phyloP scores from a whole-genome alignment of 1,140 invertebrate genomes.

The Ephestia elutella region DNA sequence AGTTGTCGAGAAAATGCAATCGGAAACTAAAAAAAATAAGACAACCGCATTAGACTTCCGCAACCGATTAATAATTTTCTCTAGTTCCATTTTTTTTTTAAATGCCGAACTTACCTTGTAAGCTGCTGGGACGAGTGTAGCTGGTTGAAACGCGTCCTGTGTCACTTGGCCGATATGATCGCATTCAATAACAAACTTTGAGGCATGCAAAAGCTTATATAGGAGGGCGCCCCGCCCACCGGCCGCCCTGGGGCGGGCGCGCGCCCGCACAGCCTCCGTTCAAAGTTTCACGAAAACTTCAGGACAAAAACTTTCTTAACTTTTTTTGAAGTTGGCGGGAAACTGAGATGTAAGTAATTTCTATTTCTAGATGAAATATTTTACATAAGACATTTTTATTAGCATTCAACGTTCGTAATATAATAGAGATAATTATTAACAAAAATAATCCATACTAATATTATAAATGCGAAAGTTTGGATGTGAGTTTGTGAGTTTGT shows the following conservation, averaged over 20 bases:
- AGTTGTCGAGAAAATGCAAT: no score
- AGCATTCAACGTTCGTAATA: no score
- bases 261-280: conserved; percentile 22
- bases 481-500: no score
- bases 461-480: no score
- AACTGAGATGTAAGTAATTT: no score
- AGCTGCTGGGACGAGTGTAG: conserved; percentile 27
- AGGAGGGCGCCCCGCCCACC: conserved; percentile 55
- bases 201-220: conserved; percentile 58
- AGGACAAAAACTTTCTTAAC: neutral
- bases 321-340: neutral
- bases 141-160: conserved; percentile 21
- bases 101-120: conserved; percentile 44
- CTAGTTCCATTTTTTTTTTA: neutral
- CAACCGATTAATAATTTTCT: neutral
- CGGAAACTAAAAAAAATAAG: no score
- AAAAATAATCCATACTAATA: no score
- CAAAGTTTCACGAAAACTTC: conserved; percentile 31
- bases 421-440: no score
- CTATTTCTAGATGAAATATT: no score
- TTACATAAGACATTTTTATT: no score
- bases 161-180: conserved; percentile 41
- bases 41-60: neutral
- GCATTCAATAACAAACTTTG: conserved; percentile 61
- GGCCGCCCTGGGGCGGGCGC: conserved; percentile 50